These are phyloP conservation scores for Hyperopisus bebe DNA, from an alignment of 2,113 vertebrate genomes.

Conservation along the genomic window DNA sequence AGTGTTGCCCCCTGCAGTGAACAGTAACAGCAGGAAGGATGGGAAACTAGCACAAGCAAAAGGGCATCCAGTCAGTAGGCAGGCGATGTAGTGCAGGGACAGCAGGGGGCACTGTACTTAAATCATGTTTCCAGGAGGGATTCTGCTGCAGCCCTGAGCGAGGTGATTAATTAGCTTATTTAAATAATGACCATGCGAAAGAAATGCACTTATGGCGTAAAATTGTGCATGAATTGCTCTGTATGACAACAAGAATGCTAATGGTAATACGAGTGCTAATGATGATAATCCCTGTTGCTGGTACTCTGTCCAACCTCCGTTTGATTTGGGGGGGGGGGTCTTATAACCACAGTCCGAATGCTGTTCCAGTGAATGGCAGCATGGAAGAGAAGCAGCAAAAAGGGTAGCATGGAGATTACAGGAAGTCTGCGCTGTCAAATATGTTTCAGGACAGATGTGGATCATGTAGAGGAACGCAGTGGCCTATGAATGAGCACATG, in stretches of 20 bases:
- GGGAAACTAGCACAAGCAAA: background rate
- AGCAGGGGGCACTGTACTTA: background rate
- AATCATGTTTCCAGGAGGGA: background rate
- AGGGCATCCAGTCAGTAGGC: background rate
- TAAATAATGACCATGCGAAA: background rate
- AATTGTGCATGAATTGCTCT: background rate
- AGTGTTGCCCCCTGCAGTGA: background rate
- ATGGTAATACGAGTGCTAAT: background rate
- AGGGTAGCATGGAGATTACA: background rate
- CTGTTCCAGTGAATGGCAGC: background rate
- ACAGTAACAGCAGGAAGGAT: background rate
- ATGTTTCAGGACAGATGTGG: background rate
- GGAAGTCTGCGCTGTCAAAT: background rate
- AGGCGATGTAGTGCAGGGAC: background rate
- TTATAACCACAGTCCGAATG: background rate
- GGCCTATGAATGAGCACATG: background rate
- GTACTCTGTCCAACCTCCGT: background rate
- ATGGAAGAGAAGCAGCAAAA: background rate
- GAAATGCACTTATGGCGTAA: background rate
- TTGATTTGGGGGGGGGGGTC: background rate
- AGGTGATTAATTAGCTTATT: constrained; percentile 1
- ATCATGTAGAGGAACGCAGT: background rate
- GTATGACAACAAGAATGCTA: background rate
- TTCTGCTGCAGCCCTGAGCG: background rate
- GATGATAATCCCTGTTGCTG: background rate